Conservation (phyloP, 2,113 vertebrate species). For the Rafetus swinhoei region DNA sequence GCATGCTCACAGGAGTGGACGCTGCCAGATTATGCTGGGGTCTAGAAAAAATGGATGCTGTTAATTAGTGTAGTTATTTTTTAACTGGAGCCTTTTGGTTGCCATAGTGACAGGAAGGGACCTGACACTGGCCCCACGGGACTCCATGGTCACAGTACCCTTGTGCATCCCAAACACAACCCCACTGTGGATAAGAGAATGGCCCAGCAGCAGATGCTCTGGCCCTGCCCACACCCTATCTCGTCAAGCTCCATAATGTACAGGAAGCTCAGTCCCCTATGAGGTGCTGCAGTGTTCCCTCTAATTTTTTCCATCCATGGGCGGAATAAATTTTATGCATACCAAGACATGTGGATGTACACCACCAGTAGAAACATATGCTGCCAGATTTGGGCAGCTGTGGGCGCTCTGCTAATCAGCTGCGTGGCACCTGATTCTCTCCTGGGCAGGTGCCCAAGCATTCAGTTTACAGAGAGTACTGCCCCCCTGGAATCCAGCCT, state of each 20-base stretch:
- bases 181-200: neutral
- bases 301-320: no score
- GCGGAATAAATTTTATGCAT: no score
- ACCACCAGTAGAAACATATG: no score
- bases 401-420: no score
- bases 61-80: neutral
- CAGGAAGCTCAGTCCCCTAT: neutral
- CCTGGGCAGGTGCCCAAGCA: no score
- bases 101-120: neutral
- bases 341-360: no score
- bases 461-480: no score
- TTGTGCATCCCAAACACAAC: neutral
- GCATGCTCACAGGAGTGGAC: neutral
- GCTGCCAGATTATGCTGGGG: neutral
- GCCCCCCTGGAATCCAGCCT: neutral
- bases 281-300: neutral
- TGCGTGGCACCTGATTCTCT: no score
- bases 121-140: neutral
- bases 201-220: neutral
- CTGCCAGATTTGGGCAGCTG: no score
- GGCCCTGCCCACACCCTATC: neutral
- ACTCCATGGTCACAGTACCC: neutral
- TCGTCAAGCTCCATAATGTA: neutral
- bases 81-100: neutral
- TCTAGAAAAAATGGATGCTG: neutral